Conservation (phyloP, 2,888 invertebrate species). For the Parnassius smintheus region DNA sequence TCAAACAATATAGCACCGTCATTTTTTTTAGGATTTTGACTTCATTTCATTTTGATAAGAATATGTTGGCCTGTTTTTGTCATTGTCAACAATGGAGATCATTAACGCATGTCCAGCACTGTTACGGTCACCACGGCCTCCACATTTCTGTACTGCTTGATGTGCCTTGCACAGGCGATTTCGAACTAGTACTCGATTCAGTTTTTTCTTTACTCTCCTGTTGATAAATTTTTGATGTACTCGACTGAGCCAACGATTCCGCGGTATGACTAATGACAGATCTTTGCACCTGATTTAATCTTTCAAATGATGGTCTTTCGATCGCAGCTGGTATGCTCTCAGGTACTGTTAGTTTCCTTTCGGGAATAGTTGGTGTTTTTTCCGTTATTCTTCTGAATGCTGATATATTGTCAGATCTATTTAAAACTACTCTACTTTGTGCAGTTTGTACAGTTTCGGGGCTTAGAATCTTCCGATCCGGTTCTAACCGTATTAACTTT, state of each 20-base stretch:
- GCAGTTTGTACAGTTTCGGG: constrained; percentile 32
- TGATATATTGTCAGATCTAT: constrained; percentile 46
- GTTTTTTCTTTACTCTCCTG: constrained; percentile 35
- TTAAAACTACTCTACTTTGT: constrained; percentile 32
- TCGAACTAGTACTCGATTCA: constrained; percentile 56
- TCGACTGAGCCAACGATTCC: constrained; percentile 59
- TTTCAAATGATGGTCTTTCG: constrained; percentile 40
- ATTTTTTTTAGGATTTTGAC: not conserved
- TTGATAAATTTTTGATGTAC: constrained; percentile 29
- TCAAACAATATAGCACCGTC: not conserved
- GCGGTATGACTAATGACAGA: constrained; percentile 75
- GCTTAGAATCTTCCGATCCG: constrained; percentile 38
- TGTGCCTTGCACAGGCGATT: constrained; percentile 60
- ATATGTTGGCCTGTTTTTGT: too few species aligned
- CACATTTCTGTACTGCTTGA: constrained; percentile 66
- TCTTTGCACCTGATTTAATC: constrained; percentile 38
- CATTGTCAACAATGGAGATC: too few species aligned
- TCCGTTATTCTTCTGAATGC: constrained; percentile 49
- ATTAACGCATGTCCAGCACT: too few species aligned
- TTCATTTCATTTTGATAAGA: too few species aligned
- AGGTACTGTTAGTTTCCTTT: constrained; percentile 56
- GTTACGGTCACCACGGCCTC: constrained; percentile 63
- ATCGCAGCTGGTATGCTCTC: constrained; percentile 55
- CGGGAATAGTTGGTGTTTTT: constrained; percentile 40
- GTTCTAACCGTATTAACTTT: constrained; percentile 54